Evolutionary conservation across 2,113 vertebrate species (phyloP).

Genomic region (Piprites chloris): DNA sequence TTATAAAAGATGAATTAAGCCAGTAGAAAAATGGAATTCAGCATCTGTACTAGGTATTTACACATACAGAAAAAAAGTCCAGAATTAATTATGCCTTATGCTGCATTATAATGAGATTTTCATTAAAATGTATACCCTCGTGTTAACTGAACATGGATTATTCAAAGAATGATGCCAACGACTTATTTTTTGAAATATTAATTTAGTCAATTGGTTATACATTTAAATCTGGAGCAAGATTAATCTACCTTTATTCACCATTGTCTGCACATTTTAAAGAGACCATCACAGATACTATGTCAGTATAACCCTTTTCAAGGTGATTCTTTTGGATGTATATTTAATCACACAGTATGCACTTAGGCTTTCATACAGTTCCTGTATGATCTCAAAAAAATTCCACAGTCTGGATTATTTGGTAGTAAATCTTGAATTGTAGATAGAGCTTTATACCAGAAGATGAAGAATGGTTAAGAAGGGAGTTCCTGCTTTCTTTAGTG

Average conservation of each 20-base stretch:
- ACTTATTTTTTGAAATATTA: slow-evolving; percentile 63
- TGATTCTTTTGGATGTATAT: neutral
- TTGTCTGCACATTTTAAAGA: neutral
- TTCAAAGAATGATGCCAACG: slow-evolving; percentile 61
- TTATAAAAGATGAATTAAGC: slow-evolving; percentile 75
- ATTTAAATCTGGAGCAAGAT: slow-evolving; percentile 59
- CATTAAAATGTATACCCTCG: slow-evolving; percentile 70
- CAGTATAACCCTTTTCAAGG: neutral
- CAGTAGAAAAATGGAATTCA: slow-evolving; percentile 62
- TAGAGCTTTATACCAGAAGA: neutral
- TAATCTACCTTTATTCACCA: slow-evolving; percentile 25
- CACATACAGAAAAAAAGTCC: slow-evolving; percentile 50
- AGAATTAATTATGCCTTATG: slow-evolving; percentile 73
- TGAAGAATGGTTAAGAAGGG: neutral
- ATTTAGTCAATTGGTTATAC: slow-evolving; percentile 67
- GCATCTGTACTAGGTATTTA: slow-evolving; percentile 65
- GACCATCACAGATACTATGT: neutral
- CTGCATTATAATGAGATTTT: slow-evolving; percentile 72
- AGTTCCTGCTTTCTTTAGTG: neutral
- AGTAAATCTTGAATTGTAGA: neutral
- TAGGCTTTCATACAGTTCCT: neutral
- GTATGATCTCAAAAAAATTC: neutral
- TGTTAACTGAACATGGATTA: slow-evolving; percentile 70
- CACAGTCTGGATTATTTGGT: neutral
- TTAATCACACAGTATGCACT: neutral